phyloP scores from a whole-genome alignment of 2,113 vertebrate genomes.

The Phyllostomus hastatus region DNA sequence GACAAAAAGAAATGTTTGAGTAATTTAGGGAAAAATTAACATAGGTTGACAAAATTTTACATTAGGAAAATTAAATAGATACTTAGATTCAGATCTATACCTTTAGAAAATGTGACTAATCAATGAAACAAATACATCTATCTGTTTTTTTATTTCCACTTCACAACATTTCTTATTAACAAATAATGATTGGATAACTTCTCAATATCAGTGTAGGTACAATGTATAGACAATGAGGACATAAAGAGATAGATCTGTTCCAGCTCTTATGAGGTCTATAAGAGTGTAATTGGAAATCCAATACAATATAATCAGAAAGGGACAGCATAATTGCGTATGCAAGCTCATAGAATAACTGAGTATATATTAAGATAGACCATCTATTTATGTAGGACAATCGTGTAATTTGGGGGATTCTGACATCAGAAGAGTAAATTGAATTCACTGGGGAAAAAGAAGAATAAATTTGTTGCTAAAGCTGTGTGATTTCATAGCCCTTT shows the following conservation, averaged over 20 bases:
- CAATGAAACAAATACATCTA: not conserved
- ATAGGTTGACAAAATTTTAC: not conserved
- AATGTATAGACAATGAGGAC: not conserved
- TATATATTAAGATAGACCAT: not conserved
- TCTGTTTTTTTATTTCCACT: not conserved
- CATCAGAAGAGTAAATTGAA: not conserved
- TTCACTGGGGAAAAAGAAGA: not conserved
- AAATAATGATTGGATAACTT: not conserved
- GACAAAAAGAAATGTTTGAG: not conserved
- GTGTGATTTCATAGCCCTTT: constrained; percentile 29
- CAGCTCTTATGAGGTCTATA: not conserved
- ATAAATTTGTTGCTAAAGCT: not conserved
- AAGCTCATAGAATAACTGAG: not conserved
- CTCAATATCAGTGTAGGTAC: not conserved
- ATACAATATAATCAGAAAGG: not conserved
- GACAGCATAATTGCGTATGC: not conserved
- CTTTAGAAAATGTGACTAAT: constrained; percentile 21
- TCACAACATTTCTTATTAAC: not conserved
- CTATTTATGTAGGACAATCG: not conserved
- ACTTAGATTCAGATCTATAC: not conserved
- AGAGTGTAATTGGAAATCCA: too few species aligned
- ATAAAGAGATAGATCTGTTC: not conserved
- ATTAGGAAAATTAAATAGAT: not conserved
- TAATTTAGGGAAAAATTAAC: not conserved
- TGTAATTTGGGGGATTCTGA: not conserved